Evolutionary conservation across 2,113 vertebrate genomes (phyloP).

Genomic region (Electrona antarctica): DNA sequence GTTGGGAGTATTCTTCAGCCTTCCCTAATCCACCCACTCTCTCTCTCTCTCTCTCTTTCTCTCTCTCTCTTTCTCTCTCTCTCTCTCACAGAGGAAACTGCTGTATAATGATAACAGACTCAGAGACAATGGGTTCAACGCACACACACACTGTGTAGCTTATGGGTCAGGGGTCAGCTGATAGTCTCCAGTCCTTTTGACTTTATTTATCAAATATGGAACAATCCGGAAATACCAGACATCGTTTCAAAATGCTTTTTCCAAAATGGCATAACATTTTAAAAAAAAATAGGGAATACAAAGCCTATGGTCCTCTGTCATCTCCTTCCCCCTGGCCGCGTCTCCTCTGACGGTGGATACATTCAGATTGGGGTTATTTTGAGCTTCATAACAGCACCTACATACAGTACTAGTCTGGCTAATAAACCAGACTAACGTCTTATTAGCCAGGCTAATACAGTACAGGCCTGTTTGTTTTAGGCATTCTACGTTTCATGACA

Average conservation of each 20-base stretch:
- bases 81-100: slow-evolving; percentile 62
- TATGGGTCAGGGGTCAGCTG: slow-evolving; percentile 52
- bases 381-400: background rate
- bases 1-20: slow-evolving; percentile 40
- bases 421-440: too few relatives aligned
- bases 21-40: background rate
- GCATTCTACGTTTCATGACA: too few relatives aligned
- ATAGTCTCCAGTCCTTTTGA: slow-evolving; percentile 54
- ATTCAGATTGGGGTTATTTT: slow-evolving; percentile 62
- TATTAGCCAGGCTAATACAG: too few relatives aligned
- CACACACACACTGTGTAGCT: slow-evolving; percentile 41
- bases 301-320: background rate
- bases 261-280: slow-evolving; percentile 44
- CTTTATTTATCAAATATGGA: slow-evolving; percentile 68
- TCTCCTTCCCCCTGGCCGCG: slow-evolving; percentile 27
- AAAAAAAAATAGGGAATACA: slow-evolving; percentile 34
- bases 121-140: slow-evolving; percentile 63
- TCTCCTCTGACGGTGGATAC: slow-evolving; percentile 56
- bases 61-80: slow-evolving; percentile 20
- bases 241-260: slow-evolving; percentile 38
- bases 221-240: slow-evolving; percentile 63
- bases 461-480: too few relatives aligned
- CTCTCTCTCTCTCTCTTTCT: slow-evolving; percentile 25
- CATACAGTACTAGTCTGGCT: too few relatives aligned
- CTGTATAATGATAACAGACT: slow-evolving; percentile 70